Evolutionary conservation across 1,140 invertebrate genomes (phyloP).

Genomic region (Halesus radiatus): DNA sequence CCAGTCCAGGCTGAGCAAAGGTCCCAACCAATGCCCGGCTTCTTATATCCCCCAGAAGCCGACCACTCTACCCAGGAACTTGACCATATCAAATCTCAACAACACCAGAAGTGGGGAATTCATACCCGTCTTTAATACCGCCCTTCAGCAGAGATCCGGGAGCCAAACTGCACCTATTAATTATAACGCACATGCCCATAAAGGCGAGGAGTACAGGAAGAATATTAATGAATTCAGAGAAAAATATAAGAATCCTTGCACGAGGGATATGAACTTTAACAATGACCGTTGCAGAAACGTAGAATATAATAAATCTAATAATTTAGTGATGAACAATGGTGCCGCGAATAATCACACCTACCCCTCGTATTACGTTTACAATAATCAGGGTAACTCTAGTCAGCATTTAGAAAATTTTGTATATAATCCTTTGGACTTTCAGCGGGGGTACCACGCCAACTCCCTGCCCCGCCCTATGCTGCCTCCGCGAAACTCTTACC

Average conservation of each 20-base stretch:
- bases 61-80: constrained; percentile 67
- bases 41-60: constrained; percentile 61
- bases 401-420: constrained; percentile 66
- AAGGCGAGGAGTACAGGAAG: constrained; percentile 69
- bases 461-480: constrained; percentile 71
- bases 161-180: constrained; percentile 55
- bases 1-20: not conserved
- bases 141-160: constrained; percentile 46
- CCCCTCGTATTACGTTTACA: constrained; percentile 51
- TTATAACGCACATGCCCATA: constrained; percentile 59
- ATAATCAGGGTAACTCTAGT: constrained; percentile 58
- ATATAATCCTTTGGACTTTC: constrained; percentile 71
- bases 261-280: constrained; percentile 51
- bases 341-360: constrained; percentile 45
- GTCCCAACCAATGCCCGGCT: constrained; percentile 35
- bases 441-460: constrained; percentile 70
- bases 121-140: constrained; percentile 30
- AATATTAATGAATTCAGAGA: constrained; percentile 75
- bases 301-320: constrained; percentile 38
- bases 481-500: constrained; percentile 74
- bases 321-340: constrained; percentile 33
- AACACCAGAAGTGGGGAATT: constrained; percentile 49
- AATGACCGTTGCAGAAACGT: constrained; percentile 36
- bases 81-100: constrained; percentile 61
- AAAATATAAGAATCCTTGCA: constrained; percentile 71